Base-by-base conservation (phyloP, 2,888 invertebrate species). In the Lasioglossum villosulum region DNA sequence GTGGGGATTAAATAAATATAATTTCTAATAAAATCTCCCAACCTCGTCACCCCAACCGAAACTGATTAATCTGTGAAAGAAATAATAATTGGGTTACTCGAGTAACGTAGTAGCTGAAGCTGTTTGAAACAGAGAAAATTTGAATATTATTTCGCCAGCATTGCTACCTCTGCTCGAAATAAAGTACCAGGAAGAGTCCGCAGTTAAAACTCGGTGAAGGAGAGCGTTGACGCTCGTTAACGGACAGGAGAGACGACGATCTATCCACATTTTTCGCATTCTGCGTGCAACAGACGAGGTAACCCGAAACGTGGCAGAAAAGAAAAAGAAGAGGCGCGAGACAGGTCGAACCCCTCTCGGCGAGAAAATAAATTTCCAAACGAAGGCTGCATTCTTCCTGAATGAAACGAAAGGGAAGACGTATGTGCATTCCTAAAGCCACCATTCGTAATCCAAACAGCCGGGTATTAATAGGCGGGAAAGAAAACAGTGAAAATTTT, bases 401-500 rank as follows among this genome's bases (percentile, higher is more conserved):
- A 88, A 83, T 75, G 75, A 75, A 82, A 82, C 82, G 86, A 86
- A 82, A 81, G 88, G 78, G 86, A 87, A 82, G 80, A 81, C 73
- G 85, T 78, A 80, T 73, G 68, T 59, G 71, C 84, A 86, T 84
- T 88, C 81, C 86, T 77, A 79, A 86, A 89, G 82, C 80, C 75
- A 85, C 83, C 86, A 88, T 88, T 88, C 79, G 85, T 85, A 90
- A 90, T 90, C 80, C 87, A 90, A 89, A 90, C 87, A 86, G 82
- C 34, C 68, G 79, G 86, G 76, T 89, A 89, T 89, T 89, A 89
- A 90, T 90, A 90, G 87, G 82, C 82, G 30, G 75, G 75, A 83
- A 87, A 87, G 90, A 90, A 90, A 90, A 90, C 90, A 89, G 84
- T 78, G 87, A 90, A 90, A 90, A 90, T 80, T 90, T 90, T 90